Conservation (phyloP, 2,888 invertebrate species). For the Pandemis heparana region DNA sequence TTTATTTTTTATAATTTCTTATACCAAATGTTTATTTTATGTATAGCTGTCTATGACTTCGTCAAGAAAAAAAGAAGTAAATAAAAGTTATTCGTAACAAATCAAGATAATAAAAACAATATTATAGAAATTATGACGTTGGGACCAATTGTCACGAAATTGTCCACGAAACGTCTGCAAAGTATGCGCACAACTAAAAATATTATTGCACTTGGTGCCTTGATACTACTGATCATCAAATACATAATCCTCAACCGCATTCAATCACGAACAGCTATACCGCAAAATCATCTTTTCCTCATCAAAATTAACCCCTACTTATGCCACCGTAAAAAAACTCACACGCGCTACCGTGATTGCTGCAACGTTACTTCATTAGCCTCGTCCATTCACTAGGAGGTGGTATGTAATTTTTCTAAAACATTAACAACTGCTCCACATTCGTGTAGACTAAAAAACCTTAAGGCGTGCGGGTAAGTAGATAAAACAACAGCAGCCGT, state of each 20-base stretch:
- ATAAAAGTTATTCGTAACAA: no score
- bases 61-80: no score
- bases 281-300: constrained; percentile 31
- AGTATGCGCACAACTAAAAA: no score
- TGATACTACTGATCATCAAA: neutral
- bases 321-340: constrained; percentile 38
- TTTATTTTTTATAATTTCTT: no score
- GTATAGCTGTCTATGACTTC: no score
- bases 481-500: constrained; percentile 84
- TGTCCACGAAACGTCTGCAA: no score
- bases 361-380: constrained; percentile 40
- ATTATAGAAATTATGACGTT: no score
- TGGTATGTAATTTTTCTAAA: constrained; percentile 44
- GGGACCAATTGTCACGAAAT: no score
- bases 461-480: constrained; percentile 83
- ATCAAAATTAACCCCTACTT: constrained; percentile 39
- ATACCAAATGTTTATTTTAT: no score
- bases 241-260: constrained; percentile 4
- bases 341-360: constrained; percentile 42
- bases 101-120: no score
- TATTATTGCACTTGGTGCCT: neutral
- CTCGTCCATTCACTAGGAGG: constrained; percentile 41
- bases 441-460: constrained; percentile 72
- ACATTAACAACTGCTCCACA: constrained; percentile 81
- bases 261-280: constrained; percentile 29